Evolutionary conservation across 2,113 vertebrate species (phyloP).

Genomic region (Heterotilapia buettikoferi): DNA sequence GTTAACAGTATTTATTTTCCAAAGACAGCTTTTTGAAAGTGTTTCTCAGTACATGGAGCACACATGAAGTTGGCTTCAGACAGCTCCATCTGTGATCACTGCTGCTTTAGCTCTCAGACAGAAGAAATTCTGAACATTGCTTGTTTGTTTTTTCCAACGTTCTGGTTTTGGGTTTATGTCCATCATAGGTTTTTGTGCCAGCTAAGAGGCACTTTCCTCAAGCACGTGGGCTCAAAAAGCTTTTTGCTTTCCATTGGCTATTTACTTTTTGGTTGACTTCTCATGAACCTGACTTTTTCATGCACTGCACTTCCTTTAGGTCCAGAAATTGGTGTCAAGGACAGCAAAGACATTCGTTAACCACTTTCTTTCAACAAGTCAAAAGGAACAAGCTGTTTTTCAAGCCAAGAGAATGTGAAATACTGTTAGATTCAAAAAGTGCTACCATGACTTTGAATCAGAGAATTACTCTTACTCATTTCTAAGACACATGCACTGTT

Average conservation of each 20-base stretch:
- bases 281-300: background rate
- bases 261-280: background rate
- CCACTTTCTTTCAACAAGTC: background rate
- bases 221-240: background rate
- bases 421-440: background rate
- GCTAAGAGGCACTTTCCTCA: background rate
- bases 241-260: background rate
- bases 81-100: background rate
- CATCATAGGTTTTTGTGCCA: background rate
- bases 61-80: background rate
- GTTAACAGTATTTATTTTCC: conserved; percentile 2
- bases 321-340: background rate
- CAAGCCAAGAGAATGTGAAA: background rate
- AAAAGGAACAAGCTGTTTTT: background rate
- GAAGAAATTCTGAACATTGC: background rate
- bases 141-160: background rate
- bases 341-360: background rate
- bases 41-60: background rate
- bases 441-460: background rate
- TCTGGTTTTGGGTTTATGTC: background rate
- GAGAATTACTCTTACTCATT: background rate
- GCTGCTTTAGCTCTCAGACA: background rate
- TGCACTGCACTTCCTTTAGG: background rate
- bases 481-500: background rate
- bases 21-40: conserved; percentile 10